Evolutionary conservation across 2,888 invertebrate species (phyloP).

Genomic region (Mellilla xanthometata): DNA sequence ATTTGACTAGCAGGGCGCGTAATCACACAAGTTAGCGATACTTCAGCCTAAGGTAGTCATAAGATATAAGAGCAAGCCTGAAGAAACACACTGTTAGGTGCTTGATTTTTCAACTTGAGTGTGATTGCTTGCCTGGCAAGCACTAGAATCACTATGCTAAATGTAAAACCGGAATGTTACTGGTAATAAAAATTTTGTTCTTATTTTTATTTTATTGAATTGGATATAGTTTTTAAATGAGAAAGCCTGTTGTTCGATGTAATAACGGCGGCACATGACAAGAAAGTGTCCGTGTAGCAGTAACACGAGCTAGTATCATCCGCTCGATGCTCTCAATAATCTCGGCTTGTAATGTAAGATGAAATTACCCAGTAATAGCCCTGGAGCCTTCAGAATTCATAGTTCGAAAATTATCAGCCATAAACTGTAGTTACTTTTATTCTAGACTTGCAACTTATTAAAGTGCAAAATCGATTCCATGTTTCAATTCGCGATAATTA

Average conservation of each 20-base stretch:
- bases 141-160: too few relatives aligned
- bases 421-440: constrained; percentile 72
- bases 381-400: constrained; percentile 71
- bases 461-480: constrained; percentile 17
- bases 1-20: too few relatives aligned
- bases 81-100: too few relatives aligned
- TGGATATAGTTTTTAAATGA: constrained; percentile 35
- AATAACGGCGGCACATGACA: constrained; percentile 60
- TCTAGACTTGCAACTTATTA: constrained; percentile 62
- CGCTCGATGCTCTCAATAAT: constrained; percentile 61
- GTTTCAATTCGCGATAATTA: constrained; percentile 40
- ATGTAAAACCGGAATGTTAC: too few relatives aligned
- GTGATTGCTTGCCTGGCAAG: too few relatives aligned
- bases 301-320: constrained; percentile 65
- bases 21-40: too few relatives aligned
- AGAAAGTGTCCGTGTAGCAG: constrained; percentile 70
- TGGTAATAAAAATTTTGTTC: too few relatives aligned
- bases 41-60: too few relatives aligned
- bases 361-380: constrained; percentile 76
- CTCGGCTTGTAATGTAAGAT: constrained; percentile 63
- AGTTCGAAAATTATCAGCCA: constrained; percentile 79
- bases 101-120: too few relatives aligned
- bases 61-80: too few relatives aligned
- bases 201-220: too few relatives aligned
- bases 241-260: constrained; percentile 40